Conservation (phyloP, 2,113 vertebrate genomes). For the Phasianus colchicus region DNA sequence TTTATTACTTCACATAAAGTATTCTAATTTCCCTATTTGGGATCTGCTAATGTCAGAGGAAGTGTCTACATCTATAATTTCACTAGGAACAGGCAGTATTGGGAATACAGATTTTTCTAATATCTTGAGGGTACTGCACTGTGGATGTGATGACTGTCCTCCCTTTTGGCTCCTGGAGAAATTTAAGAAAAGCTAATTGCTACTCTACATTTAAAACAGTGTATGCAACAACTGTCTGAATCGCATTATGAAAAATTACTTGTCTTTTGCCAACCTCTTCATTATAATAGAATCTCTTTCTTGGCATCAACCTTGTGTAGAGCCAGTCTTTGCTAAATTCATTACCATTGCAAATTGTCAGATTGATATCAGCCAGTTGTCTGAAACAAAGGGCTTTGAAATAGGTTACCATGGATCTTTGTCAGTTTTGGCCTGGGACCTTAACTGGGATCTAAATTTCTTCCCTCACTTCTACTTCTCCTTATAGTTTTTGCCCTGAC, state of each 20-base stretch:
- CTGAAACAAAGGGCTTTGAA: constrained; percentile 11
- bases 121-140: neutral
- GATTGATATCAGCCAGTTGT: neutral
- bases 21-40: neutral
- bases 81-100: neutral
- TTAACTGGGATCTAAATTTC: neutral
- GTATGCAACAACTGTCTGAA: constrained; percentile 1
- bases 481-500: neutral
- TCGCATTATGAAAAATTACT: constrained; percentile 43
- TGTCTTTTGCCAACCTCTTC: neutral
- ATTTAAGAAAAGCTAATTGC: neutral
- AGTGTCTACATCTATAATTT: neutral
- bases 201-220: neutral
- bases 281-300: constrained; percentile 10
- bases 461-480: neutral
- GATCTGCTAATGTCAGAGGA: neutral
- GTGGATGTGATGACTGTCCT: neutral
- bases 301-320: neutral
- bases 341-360: constrained; percentile 41
- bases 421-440: neutral
- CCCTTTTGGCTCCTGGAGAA: neutral
- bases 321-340: constrained; percentile 7
- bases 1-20: constrained; percentile 8
- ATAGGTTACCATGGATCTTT: constrained; percentile 13
- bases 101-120: neutral